Base-by-base conservation (phyloP, 2,113 vertebrate species). In the Todiramphus chloris region DNA sequence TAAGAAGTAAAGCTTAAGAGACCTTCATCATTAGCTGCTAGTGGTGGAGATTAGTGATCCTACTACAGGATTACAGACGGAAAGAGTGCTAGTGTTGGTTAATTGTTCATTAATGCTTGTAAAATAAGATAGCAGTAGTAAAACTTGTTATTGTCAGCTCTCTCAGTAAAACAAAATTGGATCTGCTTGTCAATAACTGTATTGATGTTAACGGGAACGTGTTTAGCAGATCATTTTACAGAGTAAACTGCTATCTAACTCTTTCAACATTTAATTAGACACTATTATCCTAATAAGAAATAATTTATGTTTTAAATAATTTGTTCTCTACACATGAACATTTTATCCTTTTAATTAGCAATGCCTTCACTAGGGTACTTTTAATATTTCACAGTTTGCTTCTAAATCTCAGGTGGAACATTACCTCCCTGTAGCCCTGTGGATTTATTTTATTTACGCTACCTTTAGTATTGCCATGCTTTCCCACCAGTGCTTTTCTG, bases 41-140 rank as follows among this genome's bases (percentile, higher is more conserved):
- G 98, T 98, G 98, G 98, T 98, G 96, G 97, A 98, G 98, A 98
- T 99, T 98, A 99, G 98, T 94, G 97, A 98, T 98, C 97, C 97
- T 98, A 97, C 98, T 89, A 98, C 97, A 87, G 98, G 98, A 98
- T 99, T 99, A 99, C 97, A 96, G 98, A 97, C 94, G 98, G 98
- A 98, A 97, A 98, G 97, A 98, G 97, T 97, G 98, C 98, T 97
- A 98, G 98, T 98, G 97, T 98, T 97, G 98, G 97, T 97, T 98
- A 99, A 98, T 99, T 98, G 98, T 98, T 98, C 98, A 97, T 98
- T 98, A 98, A 98, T 98, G 97, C 98, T 98, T 98, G 97, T 98
- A 98, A 98, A 98, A 98, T 98, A 98, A 98, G 97, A 97, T 96
- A 97, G 98, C 96, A 74, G 97, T 97, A 97, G 97, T 96, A 96